phyloP scores from a whole-genome alignment of 2,797 vertebrate genomes.

The Sylvia borin region DNA sequence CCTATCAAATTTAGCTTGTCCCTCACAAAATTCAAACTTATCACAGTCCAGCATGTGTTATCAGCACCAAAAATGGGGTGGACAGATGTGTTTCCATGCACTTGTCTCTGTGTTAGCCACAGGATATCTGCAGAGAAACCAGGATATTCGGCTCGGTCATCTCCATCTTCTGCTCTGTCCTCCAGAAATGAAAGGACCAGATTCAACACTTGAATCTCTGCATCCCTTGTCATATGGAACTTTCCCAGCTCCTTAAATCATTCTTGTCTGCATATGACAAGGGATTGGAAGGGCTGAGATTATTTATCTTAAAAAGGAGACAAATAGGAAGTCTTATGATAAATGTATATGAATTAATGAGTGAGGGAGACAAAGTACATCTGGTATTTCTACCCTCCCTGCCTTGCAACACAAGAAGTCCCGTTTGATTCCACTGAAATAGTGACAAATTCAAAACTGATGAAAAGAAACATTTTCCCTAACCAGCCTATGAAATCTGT shows the following conservation, averaged over 20 bases:
- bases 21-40: background rate
- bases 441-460: slow-evolving; percentile 57
- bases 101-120: background rate
- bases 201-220: background rate
- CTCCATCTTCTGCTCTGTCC: background rate
- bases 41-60: background rate
- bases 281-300: slow-evolving; percentile 56
- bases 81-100: background rate
- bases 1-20: background rate
- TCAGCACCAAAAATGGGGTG: background rate
- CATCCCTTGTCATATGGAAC: background rate
- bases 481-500: background rate
- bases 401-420: slow-evolving; percentile 31
- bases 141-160: background rate
- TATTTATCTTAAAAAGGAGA: slow-evolving; percentile 60
- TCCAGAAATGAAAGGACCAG: background rate
- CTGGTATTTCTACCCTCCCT: slow-evolving; percentile 39
- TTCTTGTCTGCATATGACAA: slow-evolving; percentile 34
- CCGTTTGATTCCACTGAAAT: slow-evolving; percentile 39
- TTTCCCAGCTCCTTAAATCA: slow-evolving; percentile 52
- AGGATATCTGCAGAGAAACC: background rate
- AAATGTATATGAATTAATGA: slow-evolving; percentile 57
- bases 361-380: slow-evolving; percentile 52
- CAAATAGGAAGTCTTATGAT: slow-evolving; percentile 55
- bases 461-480: slow-evolving; percentile 47